Evolutionary conservation across 2,797 vertebrate genomes (phyloP), one percentile per base, ranked within the genome.

Genomic region (Tamandua tetradactyla): DNA sequence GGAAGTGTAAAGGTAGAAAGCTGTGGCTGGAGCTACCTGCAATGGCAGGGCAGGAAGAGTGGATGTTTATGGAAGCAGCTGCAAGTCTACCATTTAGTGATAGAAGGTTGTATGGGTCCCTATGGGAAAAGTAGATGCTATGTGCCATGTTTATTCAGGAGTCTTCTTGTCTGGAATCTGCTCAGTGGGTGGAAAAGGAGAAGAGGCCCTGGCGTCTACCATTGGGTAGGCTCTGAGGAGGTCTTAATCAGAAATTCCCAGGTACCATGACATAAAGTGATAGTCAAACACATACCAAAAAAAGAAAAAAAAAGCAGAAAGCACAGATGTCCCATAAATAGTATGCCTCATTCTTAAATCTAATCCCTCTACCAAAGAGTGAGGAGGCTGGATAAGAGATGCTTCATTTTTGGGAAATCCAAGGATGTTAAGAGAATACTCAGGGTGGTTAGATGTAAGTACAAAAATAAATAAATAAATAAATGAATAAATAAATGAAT

Each of bases 71-170:
- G 22, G 23, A 32, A 35, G 20, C 2, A 11, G 9, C 7, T 13
- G 1, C 4, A 0, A 5, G 1, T 4, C 30, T 7, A 8, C 2
- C 6, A 1, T 25, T 55, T 42, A 47, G 32, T 25, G 78, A 85
- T 30, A 8, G n/a, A 18, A 32, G 32, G 5, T 2, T 32, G 5
- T 1, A 1, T 35, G 13, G 49, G 15, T 20, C 37, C 5, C 35
- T 14, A 1, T 2, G 27, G 30, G 35, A 42, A 6, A 5, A 40
- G 22, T 7, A 47, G 30, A 8, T 30, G 5, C 30, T 20, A 20
- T 17, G 3, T 3, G 18, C 3, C 5, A 3, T 4, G 3, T 1
- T 1, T 1, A 0, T 0, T 14, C 62, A 66, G 13, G 32, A 47
- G 7, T 3, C 5, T 0, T n/a, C 35, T 79, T 20, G 7, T 40